Conservation (phyloP, 2,888 invertebrate genomes). For the Margaritifera margaritifera region DNA sequence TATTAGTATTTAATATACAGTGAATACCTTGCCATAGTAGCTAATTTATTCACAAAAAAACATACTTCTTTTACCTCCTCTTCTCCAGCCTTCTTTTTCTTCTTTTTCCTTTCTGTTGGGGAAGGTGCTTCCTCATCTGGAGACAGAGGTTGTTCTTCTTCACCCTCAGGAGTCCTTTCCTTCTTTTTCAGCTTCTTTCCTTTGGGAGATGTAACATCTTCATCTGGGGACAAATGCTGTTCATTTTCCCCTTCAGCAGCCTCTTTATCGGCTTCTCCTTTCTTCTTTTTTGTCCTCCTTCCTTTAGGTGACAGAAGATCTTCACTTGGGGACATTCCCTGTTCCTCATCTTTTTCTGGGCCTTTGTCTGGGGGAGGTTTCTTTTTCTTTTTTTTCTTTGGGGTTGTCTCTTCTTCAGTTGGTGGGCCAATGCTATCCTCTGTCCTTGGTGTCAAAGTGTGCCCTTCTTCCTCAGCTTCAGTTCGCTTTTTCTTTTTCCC, state of each 20-base stretch:
- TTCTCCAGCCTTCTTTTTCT: slow-evolving; percentile 37
- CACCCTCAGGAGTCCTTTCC: slow-evolving; percentile 19
- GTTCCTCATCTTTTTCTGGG: slow-evolving; percentile 26
- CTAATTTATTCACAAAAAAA: slow-evolving; percentile 4
- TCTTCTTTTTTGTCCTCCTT: slow-evolving; percentile 37
- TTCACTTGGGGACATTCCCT: slow-evolving; percentile 27
- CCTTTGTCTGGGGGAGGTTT: slow-evolving; percentile 14
- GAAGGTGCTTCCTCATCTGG: slow-evolving; percentile 24
- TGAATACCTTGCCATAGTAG: too few relatives aligned
- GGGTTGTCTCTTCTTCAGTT: slow-evolving; percentile 7
- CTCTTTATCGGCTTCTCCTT: slow-evolving; percentile 12
- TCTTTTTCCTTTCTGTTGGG: slow-evolving; percentile 26
- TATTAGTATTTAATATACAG: background rate
- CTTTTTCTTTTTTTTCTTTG: slow-evolving; percentile 28
- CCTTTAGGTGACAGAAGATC: slow-evolving; percentile 32
- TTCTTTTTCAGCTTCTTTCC: slow-evolving; percentile 40
- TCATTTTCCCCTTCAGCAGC: slow-evolving; percentile 18
- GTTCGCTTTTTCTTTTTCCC: slow-evolving; percentile 40
- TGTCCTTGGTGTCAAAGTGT: slow-evolving; percentile 20
- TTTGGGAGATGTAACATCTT: slow-evolving; percentile 31
- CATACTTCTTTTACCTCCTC: slow-evolving; percentile 19
- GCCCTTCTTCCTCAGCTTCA: slow-evolving; percentile 22
- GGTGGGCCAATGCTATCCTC: background rate
- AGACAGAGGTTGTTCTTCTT: slow-evolving; percentile 25
- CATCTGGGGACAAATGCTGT: slow-evolving; percentile 27